A percentile compares a stretch with the other conserved stretches of the same genome.
These are phyloP conservation scores for Aromia moschata DNA, from an alignment of 2,888 invertebrate species.

Conservation along the genomic window DNA sequence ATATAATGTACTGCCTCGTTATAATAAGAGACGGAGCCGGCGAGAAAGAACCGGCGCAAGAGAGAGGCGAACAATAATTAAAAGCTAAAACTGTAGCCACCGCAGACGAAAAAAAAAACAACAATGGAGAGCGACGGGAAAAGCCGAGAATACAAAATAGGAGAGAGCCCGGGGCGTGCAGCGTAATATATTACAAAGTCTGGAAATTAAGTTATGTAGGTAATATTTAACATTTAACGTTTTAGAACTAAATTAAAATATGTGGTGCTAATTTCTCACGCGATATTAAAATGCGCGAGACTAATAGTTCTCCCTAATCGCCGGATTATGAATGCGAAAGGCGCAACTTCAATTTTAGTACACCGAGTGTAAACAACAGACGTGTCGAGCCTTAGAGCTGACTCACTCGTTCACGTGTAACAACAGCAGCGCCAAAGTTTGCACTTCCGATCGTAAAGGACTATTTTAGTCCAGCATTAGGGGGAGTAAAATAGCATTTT, in stretches of 20 bases:
- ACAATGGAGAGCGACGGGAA: neutral
- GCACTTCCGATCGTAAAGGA: too few species aligned
- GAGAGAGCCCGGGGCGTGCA: slow-evolving; percentile 9
- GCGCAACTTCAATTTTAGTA: neutral
- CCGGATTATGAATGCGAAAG: slow-evolving; percentile 15
- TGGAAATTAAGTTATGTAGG: slow-evolving; percentile 39
- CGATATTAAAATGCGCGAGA: slow-evolving; percentile 46
- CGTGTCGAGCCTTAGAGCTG: too few species aligned
- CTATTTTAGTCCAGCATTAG: too few species aligned
- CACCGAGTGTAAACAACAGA: too few species aligned
- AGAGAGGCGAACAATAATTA: slow-evolving; percentile 12
- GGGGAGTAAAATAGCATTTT: too few species aligned
- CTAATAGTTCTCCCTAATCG: slow-evolving; percentile 36
- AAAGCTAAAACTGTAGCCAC: slow-evolving; percentile 21
- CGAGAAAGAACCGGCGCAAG: neutral
- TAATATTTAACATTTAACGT: slow-evolving; percentile 39
- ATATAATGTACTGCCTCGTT: neutral
- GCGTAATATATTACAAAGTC: slow-evolving; percentile 26
- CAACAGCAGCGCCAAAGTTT: too few species aligned
- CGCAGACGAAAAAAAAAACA: slow-evolving; percentile 20
- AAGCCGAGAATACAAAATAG: slow-evolving; percentile 18
- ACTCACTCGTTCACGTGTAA: too few species aligned
- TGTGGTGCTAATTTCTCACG: slow-evolving; percentile 48
- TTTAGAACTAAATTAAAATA: slow-evolving; percentile 39
- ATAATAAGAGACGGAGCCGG: neutral